Percentiles rank a stretch among this genome's conserved stretches.
These are phyloP conservation scores for Panagrolaimus sp. DNA, from an alignment of 1,140 invertebrate genomes.

Conservation along the genomic window DNA sequence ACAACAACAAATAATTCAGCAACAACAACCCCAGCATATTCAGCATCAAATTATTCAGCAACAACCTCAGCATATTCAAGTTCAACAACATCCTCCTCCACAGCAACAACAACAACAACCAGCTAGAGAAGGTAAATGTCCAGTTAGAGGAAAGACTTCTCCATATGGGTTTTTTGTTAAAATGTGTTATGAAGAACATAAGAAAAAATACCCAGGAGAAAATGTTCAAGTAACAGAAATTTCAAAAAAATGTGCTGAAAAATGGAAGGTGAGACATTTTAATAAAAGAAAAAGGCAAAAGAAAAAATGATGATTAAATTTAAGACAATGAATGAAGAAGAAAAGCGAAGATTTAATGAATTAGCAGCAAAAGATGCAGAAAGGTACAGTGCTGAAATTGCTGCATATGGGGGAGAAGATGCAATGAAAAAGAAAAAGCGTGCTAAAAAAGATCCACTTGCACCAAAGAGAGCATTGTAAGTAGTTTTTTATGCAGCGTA, in stretches of 20 bases:
- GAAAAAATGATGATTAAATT: neutral
- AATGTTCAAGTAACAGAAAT: conserved; percentile 96
- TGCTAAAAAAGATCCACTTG: conserved; percentile 93
- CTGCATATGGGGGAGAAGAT: conserved; percentile 76
- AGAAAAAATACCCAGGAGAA: conserved; percentile 97
- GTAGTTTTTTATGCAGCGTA: no score
- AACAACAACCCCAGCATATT: conserved; percentile 10
- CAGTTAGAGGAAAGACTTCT: conserved; percentile 82
- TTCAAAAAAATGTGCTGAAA: conserved; percentile 93
- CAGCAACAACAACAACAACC: neutral
- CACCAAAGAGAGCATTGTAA: conserved; percentile 85
- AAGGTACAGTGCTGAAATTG: conserved; percentile 90
- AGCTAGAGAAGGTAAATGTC: conserved; percentile 31
- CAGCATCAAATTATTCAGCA: conserved; percentile 11
- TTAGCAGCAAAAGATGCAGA: conserved; percentile 97
- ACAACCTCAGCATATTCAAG: no score
- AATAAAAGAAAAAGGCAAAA: neutral
- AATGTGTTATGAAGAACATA: conserved; percentile 81
- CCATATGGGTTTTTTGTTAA: conserved; percentile 99
- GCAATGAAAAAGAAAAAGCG: conserved; percentile 69
- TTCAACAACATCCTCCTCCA: neutral
- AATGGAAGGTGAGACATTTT: conserved; percentile 72
- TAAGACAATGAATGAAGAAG: conserved; percentile 89
- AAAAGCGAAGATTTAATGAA: conserved; percentile 95
- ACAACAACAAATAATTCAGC: neutral